phyloP scores from a whole-genome alignment of 2,113 vertebrate genomes.

The Cyanoramphus novaezelandiae region DNA sequence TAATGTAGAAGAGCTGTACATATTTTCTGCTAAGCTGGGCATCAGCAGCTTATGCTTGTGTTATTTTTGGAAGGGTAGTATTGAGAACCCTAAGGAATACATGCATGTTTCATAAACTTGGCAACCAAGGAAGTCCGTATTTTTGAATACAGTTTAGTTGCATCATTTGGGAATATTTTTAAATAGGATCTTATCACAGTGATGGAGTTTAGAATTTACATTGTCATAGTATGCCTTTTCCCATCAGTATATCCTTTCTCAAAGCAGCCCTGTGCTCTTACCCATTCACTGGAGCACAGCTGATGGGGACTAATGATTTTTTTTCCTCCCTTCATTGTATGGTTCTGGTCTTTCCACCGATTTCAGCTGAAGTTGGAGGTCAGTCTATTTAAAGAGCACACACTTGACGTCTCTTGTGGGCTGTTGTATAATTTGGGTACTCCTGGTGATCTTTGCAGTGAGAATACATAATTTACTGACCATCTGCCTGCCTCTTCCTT shows the following conservation, averaged over 20 bases:
- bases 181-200: neutral
- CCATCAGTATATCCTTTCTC: neutral
- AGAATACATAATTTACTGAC: neutral
- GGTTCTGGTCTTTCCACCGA: slow-evolving; percentile 36
- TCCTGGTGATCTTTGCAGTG: neutral
- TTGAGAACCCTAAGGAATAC: neutral
- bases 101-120: neutral
- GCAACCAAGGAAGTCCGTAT: neutral
- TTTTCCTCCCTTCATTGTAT: neutral
- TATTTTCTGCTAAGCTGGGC: neutral
- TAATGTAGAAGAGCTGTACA: neutral
- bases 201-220: slow-evolving; percentile 20
- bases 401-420: neutral
- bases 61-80: neutral
- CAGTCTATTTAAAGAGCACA: slow-evolving; percentile 54
- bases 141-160: neutral
- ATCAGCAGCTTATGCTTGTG: neutral
- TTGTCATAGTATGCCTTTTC: neutral
- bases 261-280: slow-evolving; percentile 32
- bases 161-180: slow-evolving; percentile 23
- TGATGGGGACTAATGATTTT: slow-evolving; percentile 38
- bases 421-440: slow-evolving; percentile 30
- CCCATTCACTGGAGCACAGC: slow-evolving; percentile 20
- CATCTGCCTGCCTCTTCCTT: neutral
- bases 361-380: slow-evolving; percentile 65